Conservation (phyloP, 1,140 invertebrate species). For the Eurosta solidaginis region DNA sequence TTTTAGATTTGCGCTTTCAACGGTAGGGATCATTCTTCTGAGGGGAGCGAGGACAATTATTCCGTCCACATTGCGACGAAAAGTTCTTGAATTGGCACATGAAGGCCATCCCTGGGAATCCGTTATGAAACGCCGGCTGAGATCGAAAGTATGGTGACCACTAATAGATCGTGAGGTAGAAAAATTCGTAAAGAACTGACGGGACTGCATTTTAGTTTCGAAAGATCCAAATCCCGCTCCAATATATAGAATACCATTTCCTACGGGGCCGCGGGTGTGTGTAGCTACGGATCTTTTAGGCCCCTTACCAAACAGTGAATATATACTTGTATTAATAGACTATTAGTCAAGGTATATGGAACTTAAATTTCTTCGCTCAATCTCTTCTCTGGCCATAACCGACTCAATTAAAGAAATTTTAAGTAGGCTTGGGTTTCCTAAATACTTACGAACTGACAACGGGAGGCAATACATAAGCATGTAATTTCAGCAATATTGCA, state of each 20-base stretch:
- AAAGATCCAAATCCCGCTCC: not conserved
- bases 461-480: not conserved
- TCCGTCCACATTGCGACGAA: conserved; percentile 39
- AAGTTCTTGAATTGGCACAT: conserved; percentile 55
- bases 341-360: conserved; percentile 38
- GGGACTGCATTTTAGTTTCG: conserved; percentile 50
- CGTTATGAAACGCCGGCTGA: conserved; percentile 63
- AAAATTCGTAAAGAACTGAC: conserved; percentile 58
- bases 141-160: conserved; percentile 64
- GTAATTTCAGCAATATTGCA: not conserved
- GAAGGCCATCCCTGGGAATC: conserved; percentile 62
- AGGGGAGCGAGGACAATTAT: conserved; percentile 44
- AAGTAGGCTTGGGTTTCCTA: not conserved
- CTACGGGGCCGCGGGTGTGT: conserved; percentile 1
- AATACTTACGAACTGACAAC: not conserved
- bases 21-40: conserved; percentile 29
- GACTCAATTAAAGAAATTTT: not conserved
- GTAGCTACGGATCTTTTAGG: conserved; percentile 20
- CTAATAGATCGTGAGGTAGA: conserved; percentile 61
- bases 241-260: conserved; percentile 28
- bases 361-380: not conserved
- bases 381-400: not conserved
- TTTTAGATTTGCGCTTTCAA: conserved; percentile 34
- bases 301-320: conserved; percentile 33
- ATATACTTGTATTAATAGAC: conserved; percentile 33